Evolutionary conservation across 1,140 invertebrate genomes (phyloP), one percentile per base, ranked within the genome.

Genomic region (Patella vulgata): DNA sequence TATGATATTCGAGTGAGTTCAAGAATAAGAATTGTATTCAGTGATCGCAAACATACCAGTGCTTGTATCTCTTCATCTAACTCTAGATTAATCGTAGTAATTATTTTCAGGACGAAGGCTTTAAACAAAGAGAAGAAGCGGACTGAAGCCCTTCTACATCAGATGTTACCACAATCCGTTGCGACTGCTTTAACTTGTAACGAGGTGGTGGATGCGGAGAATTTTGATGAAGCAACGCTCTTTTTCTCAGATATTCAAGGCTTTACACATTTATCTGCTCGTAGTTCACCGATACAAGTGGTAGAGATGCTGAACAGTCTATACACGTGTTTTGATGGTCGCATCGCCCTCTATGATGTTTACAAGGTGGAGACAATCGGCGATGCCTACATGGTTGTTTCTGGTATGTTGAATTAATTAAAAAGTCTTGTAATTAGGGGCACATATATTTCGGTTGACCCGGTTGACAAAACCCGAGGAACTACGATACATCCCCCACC

Each of bases 281-380:
- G 94, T 77, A 94, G 92, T 76, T 95, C 94, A 2, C 93, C 95
- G 0, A 82, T 97, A 21, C 91, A 97, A 87, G 92, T 94, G 12
- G 60, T 74, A 11, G 66, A 46, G 4, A 59, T 75, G 56, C 50
- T 75, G 12, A 73, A 73, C 52, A 68, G 54, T 14, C 54, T 75
- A 3, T 73, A 67, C 54, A 57, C 46, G 12, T 53, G 46, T 30
- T 71, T 71, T 52, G 68, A 73, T 36, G 42, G 57, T n/a, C 58
- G 63, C 14, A 64, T 73, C 5, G 33, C 30, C 11, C 19, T 55
- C 25, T 63, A 67, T 47, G 74, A 78, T 54, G 75, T 77, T 0
- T 76, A 79, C 50, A 77, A 79, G 60, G 69, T 78, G 44, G 78
- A 78, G 52, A 80, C 74, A 0, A 75, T 77, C 31, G 77, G 75